A percentile compares a stretch with the other conserved stretches of the same genome.
These are phyloP conservation scores for Drosophila merina DNA, from an alignment of 2,888 invertebrate genomes.

Conservation along the genomic window DNA sequence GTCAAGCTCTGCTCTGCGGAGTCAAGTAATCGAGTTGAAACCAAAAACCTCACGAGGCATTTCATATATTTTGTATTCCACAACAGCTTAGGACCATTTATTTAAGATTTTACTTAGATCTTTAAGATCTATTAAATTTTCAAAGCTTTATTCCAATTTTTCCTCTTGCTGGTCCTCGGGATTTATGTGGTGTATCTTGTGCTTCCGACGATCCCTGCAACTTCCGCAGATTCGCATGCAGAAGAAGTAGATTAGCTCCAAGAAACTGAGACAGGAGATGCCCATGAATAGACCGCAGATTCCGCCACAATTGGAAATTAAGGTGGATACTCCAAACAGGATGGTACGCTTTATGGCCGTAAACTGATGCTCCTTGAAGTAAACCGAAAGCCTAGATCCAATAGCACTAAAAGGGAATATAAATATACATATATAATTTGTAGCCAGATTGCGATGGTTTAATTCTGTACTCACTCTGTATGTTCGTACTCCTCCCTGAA, in stretches of 20 bases:
- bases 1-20: no score
- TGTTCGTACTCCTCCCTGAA: constrained; percentile 79
- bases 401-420: constrained; percentile 82
- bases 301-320: constrained; percentile 89
- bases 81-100: background rate
- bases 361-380: constrained; percentile 90
- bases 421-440: background rate
- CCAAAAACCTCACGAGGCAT: background rate
- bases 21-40: no score
- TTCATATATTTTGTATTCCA: constrained; percentile 3
- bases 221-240: constrained; percentile 83
- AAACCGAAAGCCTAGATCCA: constrained; percentile 87
- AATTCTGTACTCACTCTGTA: constrained; percentile 68
- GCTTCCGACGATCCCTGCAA: constrained; percentile 69
- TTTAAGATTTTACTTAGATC: no score
- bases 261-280: constrained; percentile 83
- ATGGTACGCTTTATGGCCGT: constrained; percentile 88
- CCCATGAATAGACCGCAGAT: constrained; percentile 85
- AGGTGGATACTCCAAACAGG: constrained; percentile 87
- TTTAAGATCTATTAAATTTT: background rate
- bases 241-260: constrained; percentile 86
- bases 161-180: constrained; percentile 16
- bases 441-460: no score
- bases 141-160: constrained; percentile 7
- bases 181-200: constrained; percentile 55